Percentiles rank a stretch among this genome's conserved stretches.
Conservation (phyloP, 2,797 vertebrate species). For the Bradypus variegatus region DNA sequence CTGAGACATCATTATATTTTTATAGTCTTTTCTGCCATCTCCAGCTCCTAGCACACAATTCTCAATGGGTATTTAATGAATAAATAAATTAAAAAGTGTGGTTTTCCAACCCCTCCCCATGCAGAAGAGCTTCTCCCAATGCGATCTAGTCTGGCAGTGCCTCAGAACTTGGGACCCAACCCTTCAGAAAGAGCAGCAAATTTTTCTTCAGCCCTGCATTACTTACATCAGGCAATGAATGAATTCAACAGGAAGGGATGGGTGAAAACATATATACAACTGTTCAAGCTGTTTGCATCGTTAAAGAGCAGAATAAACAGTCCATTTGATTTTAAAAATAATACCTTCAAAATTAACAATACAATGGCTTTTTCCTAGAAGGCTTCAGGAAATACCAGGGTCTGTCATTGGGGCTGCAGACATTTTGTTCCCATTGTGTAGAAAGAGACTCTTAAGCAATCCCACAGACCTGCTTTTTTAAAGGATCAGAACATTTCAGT, state of each 20-base stretch:
- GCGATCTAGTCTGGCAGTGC: neutral
- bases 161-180: neutral
- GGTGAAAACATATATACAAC: slow-evolving; percentile 14
- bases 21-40: neutral
- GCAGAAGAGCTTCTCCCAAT: neutral
- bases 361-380: slow-evolving; percentile 49
- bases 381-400: slow-evolving; percentile 52
- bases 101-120: neutral
- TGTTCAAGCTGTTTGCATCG: neutral
- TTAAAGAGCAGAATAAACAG: slow-evolving; percentile 56
- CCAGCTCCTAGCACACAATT: neutral
- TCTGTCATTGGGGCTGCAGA: slow-evolving; percentile 21
- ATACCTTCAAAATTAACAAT: slow-evolving; percentile 38
- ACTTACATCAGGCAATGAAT: neutral
- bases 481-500: neutral
- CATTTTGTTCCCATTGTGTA: slow-evolving; percentile 48
- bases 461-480: neutral
- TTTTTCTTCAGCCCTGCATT: neutral
- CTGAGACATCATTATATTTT: slow-evolving; percentile 1
- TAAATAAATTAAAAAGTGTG: neutral
- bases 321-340: neutral
- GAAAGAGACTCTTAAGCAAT: slow-evolving; percentile 9
- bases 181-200: neutral
- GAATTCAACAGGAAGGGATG: neutral
- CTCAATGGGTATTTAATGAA: slow-evolving; percentile 8